A percentile compares a stretch with the other conserved stretches of the same genome.
Conservation (phyloP, 1,140 invertebrate genomes). For the Schmidtea mediterranea region DNA sequence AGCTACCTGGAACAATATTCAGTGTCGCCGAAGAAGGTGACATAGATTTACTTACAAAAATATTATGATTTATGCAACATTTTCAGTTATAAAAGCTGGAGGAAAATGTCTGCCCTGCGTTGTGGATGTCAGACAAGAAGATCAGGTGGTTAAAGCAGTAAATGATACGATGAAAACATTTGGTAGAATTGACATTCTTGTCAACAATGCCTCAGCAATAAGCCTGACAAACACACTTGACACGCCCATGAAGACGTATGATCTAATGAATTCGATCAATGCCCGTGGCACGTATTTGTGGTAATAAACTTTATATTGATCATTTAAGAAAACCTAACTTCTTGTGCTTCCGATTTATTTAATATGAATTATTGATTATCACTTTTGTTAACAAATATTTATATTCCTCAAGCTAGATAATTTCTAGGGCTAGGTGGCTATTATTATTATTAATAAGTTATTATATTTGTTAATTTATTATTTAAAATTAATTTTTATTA, state of each 20-base stretch:
- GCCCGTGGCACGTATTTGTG: no score
- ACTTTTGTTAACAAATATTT: no score
- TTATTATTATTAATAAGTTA: no score
- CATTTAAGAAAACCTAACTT: no score
- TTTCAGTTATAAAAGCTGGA: constrained; percentile 60
- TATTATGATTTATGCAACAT: constrained; percentile 29
- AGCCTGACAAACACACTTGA: constrained; percentile 51
- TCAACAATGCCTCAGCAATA: constrained; percentile 93
- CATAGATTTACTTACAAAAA: no score
- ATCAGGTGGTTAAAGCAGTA: constrained; percentile 45
- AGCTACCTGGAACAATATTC: constrained; percentile 89
- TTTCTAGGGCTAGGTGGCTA: no score
- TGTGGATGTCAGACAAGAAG: constrained; percentile 57
- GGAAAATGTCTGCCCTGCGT: constrained; percentile 67
- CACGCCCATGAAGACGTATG: constrained; percentile 59
- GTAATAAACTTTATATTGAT: no score
- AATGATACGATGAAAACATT: constrained; percentile 60
- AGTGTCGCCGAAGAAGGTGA: constrained; percentile 74
- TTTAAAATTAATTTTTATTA: no score
- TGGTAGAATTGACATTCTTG: constrained; percentile 67
- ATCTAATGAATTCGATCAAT: constrained; percentile 28
- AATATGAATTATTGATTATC: no score
- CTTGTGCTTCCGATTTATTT: no score
- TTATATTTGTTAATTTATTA: no score
- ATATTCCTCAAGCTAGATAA: no score